Base-by-base conservation (phyloP, 2,888 invertebrate genomes). In the Embidobia sp. region DNA sequence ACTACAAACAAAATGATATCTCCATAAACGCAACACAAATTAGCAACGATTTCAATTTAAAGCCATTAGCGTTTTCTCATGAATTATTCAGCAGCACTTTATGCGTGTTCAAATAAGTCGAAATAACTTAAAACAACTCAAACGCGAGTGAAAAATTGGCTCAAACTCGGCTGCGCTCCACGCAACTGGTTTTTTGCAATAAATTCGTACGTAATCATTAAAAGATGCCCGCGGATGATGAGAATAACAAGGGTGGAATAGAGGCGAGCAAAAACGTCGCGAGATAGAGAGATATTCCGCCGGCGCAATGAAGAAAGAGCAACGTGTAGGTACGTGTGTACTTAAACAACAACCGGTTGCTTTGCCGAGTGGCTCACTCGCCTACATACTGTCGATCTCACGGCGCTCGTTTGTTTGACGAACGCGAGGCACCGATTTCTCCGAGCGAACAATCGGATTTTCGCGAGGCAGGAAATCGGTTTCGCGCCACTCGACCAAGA, bases 331-430 rank as follows among this genome's bases (percentile, higher is more conserved):
- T 69, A 76, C 61, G 63, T 37, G 63, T 61, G 73, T 72, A 63
- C 67, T 77, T 63, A 66, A 59, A 66, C 48, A 61, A 51, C 72
- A 77, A 77, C 77, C 77, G 73, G 73, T 77, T 77, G 73, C 73
- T 73, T 77, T 59, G 73, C 55, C 57, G 63, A 77, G 77, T 73
- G 73, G 55, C 69, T 78, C 59, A 53, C 59, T 77, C 73, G 73
- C 67, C 77, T 73, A 73, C 64, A 69, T 69, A 73, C 46, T 59
- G 73, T 64, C 63, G 64, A 78, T 78, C 66, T 48, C 42, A 49
- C 37, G 46, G 46, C 37, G 55, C 55, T 57, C 49, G 64, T 70
- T 77, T 66, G 61, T 73, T 46, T 22, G 61, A 29, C 70, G 48
- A 44, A 57, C 37, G 18, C 61, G 40, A 46, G 15, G 33, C 46